Evolutionary conservation across 2,797 vertebrate genomes (phyloP).

Genomic region (Psittacula derbiana): DNA sequence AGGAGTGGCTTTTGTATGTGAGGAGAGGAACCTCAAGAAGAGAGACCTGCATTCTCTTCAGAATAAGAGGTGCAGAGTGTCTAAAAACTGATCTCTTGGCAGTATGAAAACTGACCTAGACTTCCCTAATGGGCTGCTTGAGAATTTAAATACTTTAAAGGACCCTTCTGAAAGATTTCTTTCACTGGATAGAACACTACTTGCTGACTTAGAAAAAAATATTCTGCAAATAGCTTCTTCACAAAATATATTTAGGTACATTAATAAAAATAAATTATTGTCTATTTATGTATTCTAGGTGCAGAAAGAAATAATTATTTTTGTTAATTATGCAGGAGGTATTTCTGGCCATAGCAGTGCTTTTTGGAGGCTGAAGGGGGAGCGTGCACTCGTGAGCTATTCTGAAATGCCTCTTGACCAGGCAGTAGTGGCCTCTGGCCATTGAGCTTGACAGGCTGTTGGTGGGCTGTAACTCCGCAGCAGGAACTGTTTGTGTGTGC

Average conservation of each 20-base stretch:
- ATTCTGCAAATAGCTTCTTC: slow-evolving; percentile 20
- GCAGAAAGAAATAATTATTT: slow-evolving; percentile 33
- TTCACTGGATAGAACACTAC: neutral
- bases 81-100: neutral
- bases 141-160: neutral
- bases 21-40: neutral
- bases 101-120: neutral
- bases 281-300: slow-evolving; percentile 35
- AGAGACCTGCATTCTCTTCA: neutral
- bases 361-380: neutral
- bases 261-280: neutral
- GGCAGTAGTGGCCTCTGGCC: neutral
- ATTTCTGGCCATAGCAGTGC: neutral
- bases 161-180: neutral
- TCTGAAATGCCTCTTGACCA: neutral
- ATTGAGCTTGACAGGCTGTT: neutral
- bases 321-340: neutral
- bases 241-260: slow-evolving; percentile 33
- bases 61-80: neutral
- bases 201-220: neutral
- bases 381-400: neutral
- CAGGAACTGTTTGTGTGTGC: neutral
- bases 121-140: neutral
- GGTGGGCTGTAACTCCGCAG: neutral
- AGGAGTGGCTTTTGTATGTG: neutral